Conservation (phyloP, 2,113 vertebrate genomes). For the Siniperca knerii region DNA sequence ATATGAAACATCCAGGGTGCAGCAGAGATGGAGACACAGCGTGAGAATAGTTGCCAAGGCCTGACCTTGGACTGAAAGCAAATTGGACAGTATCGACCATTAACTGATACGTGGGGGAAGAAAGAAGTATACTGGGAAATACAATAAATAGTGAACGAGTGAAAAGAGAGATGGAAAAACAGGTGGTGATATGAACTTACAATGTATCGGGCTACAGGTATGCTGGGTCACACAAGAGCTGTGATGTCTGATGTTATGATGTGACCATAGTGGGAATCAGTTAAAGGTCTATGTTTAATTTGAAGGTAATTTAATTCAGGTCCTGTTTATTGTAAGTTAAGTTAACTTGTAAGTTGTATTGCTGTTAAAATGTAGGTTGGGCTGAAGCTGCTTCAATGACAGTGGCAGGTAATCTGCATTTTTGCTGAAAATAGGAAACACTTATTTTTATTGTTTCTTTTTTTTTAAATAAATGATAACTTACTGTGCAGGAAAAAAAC, state of each 20-base stretch:
- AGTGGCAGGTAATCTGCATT: neutral
- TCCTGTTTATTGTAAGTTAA: slow-evolving; percentile 29
- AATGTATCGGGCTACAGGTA: slow-evolving; percentile 16
- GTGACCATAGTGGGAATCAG: neutral
- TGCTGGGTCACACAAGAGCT: slow-evolving; percentile 14
- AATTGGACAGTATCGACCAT: slow-evolving; percentile 37
- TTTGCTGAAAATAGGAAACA: neutral
- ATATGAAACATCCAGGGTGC: slow-evolving; percentile 47
- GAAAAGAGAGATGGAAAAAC: slow-evolving; percentile 52
- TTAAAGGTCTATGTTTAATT: neutral
- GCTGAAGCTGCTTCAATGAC: neutral
- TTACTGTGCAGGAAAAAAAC: neutral
- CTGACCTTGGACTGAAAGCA: slow-evolving; percentile 63
- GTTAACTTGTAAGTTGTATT: neutral
- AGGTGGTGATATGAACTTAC: slow-evolving; percentile 43
- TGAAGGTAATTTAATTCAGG: neutral
- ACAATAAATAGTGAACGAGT: slow-evolving; percentile 43
- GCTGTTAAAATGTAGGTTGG: neutral
- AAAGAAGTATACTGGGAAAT: slow-evolving; percentile 31
- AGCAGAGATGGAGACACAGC: slow-evolving; percentile 38
- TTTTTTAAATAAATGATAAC: neutral
- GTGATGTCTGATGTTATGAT: neutral
- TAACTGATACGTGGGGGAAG: slow-evolving; percentile 32
- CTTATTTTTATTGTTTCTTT: neutral
- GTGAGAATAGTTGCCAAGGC: slow-evolving; percentile 43